Evolutionary conservation across 1,140 invertebrate genomes (phyloP).

Genomic region (Lordiphosa stackelbergi): DNA sequence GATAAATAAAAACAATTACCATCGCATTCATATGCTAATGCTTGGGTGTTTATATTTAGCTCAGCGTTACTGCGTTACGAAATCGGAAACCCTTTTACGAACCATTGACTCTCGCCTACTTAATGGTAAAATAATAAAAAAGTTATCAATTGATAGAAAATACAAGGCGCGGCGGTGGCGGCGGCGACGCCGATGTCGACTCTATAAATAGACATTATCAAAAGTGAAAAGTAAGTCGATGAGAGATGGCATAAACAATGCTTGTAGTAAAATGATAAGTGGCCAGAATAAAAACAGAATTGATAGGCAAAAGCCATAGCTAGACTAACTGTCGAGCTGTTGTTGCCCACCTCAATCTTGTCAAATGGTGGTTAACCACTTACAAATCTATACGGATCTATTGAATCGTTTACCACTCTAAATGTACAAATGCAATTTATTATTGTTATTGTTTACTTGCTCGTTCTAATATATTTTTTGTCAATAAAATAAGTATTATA

Average conservation of each 20-base stretch:
- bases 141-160: slow-evolving; percentile 48
- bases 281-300: slow-evolving; percentile 5
- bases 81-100: slow-evolving; percentile 43
- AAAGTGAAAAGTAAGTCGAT: slow-evolving; percentile 39
- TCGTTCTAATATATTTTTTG: too few relatives aligned
- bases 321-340: slow-evolving; percentile 1
- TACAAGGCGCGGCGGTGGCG: slow-evolving; percentile 35
- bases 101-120: slow-evolving; percentile 21
- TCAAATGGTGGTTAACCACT: slow-evolving; percentile 15
- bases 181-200: slow-evolving; percentile 20
- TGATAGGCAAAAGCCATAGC: slow-evolving; percentile 1
- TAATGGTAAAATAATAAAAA: slow-evolving; percentile 3
- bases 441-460: too few relatives aligned
- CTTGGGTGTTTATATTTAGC: slow-evolving; percentile 38
- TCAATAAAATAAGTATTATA: too few relatives aligned
- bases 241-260: slow-evolving; percentile 6
- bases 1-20: slow-evolving; percentile 24
- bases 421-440: too few relatives aligned
- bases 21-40: slow-evolving; percentile 53
- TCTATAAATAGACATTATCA: slow-evolving; percentile 65
- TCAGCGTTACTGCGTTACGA: slow-evolving; percentile 36
- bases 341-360: slow-evolving; percentile 2
- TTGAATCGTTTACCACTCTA: not conserved
- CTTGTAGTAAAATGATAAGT: slow-evolving; percentile 21
- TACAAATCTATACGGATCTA: not conserved